Evolutionary conservation across 35 echinoderm and acorn worm species (phyloP), one percentile per base, ranked within the genome.

Genomic region (Stichopus chloronotus): DNA sequence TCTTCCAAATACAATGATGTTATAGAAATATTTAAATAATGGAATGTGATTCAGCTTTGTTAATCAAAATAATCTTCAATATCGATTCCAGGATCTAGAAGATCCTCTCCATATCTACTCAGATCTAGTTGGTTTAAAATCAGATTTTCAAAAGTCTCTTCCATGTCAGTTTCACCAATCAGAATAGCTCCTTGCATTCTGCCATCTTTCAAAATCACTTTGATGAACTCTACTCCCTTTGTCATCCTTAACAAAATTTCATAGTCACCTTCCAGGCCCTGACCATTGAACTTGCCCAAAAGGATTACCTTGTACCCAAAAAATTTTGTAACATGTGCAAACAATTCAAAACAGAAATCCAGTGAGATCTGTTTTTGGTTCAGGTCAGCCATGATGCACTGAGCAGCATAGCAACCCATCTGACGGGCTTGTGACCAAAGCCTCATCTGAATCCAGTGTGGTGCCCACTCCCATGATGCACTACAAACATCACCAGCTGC

Each of bases 31-130:
- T 22, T 72, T 2, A 72, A 72, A 21, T 4, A 72, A 72, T 16
- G 69, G 69, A 72, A 13, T 72, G 13, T 13, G 69, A 16, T 4
- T 72, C 69, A 72, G 77, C n/a, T 52, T 90, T 56, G 0, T 95
- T 76, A 99, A 92, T 99, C 97, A 95, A 99, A 99, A 86, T 99
- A 99, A 81, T 99, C 97, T 59, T 99, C 97, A 90, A 99, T 96
- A 63, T 99, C 97, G 81, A 99, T 96, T 17, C 90, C 90, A 7
- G 97, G 97, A 96, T 99, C 94, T 6, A 99, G 90, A 4, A 99
- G 74, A 92, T 99, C 92, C 53, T 93, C 97, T 16, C 97, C 97
- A 92, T 96, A 99, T 24, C 54, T 60, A 59, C 90, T 96, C 9
- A 99, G 76, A 82, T 99, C 97, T 76, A 94, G 92, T 82, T 92